phyloP scores from a whole-genome alignment of 2,888 invertebrate species.

The Drosophila pseudotakahashii region DNA sequence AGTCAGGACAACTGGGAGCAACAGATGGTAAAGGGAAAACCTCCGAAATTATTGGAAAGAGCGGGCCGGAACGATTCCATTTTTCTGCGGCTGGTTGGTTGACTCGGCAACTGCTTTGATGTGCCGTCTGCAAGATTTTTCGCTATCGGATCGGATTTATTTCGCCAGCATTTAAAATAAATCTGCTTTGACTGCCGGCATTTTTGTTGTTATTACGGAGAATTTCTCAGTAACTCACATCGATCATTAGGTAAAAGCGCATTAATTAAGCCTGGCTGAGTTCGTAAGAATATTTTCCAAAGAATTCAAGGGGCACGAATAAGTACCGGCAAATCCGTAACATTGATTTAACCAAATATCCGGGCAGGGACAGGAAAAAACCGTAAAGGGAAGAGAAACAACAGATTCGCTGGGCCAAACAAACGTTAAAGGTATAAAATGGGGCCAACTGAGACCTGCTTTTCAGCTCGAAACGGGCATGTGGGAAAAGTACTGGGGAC shows the following conservation, averaged over 20 bases:
- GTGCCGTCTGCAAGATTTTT: conserved; percentile 23
- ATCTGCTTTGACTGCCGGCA: conserved; percentile 26
- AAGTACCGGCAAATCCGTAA: conserved; percentile 61
- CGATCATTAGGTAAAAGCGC: conserved; percentile 38
- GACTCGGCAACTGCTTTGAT: conserved; percentile 44
- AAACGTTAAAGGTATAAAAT: conserved; percentile 10
- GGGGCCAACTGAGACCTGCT: conserved; percentile 10
- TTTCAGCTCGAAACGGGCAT: conserved; percentile 22
- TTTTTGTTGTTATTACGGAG: conserved; percentile 19
- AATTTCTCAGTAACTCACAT: conserved; percentile 5
- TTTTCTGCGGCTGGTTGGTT: conserved; percentile 32
- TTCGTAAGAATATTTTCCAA: neutral
- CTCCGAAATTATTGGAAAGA: conserved; percentile 9
- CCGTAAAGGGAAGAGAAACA: conserved; percentile 10
- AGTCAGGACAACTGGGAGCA: conserved; percentile 36
- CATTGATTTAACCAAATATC: conserved; percentile 61
- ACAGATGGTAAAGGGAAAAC: conserved; percentile 22
- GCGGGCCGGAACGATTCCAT: conserved; percentile 24
- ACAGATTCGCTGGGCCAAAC: conserved; percentile 17
- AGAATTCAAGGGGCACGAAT: conserved; percentile 38
- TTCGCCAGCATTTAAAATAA: conserved; percentile 26
- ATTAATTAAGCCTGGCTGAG: conserved; percentile 36
- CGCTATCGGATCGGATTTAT: conserved; percentile 39
- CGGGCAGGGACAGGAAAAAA: conserved; percentile 12
- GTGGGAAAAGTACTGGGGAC: conserved; percentile 25